Conservation (phyloP, 2,797 vertebrate species). For the Botia kubotai region DNA sequence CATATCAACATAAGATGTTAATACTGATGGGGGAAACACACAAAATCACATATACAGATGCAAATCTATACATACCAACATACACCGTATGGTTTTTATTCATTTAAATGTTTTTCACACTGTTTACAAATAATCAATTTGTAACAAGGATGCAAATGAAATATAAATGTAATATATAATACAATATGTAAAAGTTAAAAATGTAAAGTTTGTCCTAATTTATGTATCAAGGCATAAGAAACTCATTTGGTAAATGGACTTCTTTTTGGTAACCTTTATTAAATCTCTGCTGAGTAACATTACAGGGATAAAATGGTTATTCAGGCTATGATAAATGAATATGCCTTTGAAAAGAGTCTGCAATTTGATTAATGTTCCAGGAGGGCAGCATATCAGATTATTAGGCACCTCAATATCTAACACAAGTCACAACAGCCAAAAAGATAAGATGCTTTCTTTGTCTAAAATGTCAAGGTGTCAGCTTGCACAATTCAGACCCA, state of each 20-base stretch:
- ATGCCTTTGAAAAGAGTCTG: constrained; percentile 5
- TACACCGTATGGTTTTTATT: background rate
- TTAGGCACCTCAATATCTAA: background rate
- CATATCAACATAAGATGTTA: background rate
- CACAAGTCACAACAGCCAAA: background rate
- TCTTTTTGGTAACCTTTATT: background rate
- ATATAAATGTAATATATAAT: background rate
- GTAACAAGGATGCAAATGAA: background rate
- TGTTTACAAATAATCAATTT: background rate
- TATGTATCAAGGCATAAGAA: background rate
- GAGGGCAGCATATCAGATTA: background rate
- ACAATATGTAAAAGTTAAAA: background rate
- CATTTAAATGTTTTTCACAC: background rate
- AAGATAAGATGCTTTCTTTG: too few species aligned
- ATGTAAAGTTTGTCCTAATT: background rate
- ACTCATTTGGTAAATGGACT: background rate
- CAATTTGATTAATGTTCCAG: constrained; percentile 36
- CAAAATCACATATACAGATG: background rate
- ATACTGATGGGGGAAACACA: background rate
- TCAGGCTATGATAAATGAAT: constrained; percentile 42
- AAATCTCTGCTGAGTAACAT: background rate
- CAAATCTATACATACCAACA: too few species aligned
- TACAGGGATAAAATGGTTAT: constrained; percentile 18
- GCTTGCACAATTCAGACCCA: background rate
- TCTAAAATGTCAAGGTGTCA: background rate